Conservation (phyloP, 2,888 invertebrate genomes). For the Autographa pulchrina region DNA sequence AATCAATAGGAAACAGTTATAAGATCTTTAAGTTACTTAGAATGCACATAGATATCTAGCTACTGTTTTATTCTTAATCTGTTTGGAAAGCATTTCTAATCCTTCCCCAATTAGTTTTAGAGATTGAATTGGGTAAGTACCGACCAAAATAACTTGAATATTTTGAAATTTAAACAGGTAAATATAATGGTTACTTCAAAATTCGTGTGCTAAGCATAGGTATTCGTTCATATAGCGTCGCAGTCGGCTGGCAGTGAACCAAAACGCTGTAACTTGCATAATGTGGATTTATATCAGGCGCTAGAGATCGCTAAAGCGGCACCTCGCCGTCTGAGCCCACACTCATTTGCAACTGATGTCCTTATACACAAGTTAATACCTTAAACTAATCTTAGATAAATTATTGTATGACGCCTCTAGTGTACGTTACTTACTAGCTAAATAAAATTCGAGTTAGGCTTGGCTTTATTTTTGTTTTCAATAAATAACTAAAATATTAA, state of each 20-base stretch:
- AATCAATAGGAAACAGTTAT: no score
- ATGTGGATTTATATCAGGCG: constrained; percentile 83
- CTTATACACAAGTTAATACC: constrained; percentile 56
- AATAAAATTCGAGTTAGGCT: neutral
- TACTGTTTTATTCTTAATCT: no score
- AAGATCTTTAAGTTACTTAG: no score
- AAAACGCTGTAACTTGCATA: constrained; percentile 85
- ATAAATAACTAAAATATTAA: constrained; percentile 1
- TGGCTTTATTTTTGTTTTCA: neutral
- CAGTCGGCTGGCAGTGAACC: constrained; percentile 85
- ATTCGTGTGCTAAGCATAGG: neutral
- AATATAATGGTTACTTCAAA: neutral
- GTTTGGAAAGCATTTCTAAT: no score
- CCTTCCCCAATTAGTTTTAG: no score
- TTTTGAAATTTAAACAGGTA: neutral
- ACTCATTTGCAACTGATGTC: constrained; percentile 77
- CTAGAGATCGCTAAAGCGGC: constrained; percentile 65
- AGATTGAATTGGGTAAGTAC: no score
- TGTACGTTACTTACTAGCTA: constrained; percentile 7
- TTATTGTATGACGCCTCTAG: constrained; percentile 46
- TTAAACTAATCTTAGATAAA: constrained; percentile 63
- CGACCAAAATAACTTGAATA: no score
- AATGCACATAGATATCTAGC: no score
- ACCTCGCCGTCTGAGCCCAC: constrained; percentile 71
- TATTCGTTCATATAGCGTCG: constrained; percentile 39